Conservation (phyloP, 2,888 invertebrate genomes). For the Sepiola atlantica region DNA sequence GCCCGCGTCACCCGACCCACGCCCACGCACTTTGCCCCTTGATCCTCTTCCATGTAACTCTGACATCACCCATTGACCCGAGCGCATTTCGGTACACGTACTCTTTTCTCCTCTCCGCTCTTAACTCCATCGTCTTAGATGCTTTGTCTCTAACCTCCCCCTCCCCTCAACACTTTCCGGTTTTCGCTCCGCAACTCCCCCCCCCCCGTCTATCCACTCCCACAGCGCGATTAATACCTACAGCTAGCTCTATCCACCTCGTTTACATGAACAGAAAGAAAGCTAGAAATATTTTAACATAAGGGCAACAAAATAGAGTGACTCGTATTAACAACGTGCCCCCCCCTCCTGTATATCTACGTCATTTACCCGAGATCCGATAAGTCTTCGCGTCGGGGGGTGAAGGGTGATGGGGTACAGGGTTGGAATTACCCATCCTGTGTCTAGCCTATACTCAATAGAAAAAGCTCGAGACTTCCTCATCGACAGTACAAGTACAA, state of each 20-base stretch:
- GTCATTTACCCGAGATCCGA: background rate
- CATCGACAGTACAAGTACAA: background rate
- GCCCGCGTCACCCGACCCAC: background rate
- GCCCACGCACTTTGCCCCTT: background rate
- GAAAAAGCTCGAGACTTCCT: background rate
- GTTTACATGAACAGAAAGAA: background rate
- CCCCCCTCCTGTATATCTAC: background rate
- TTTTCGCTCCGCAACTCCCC: no score
- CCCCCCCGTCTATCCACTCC: no score
- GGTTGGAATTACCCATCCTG: background rate
- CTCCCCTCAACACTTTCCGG: background rate
- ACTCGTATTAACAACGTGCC: background rate
- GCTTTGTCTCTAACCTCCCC: background rate
- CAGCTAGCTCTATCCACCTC: background rate
- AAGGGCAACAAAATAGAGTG: background rate
- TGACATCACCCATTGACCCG: constrained; percentile 32
- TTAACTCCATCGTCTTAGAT: background rate
- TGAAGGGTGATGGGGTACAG: background rate
- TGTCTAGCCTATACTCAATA: background rate
- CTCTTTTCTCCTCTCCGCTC: background rate
- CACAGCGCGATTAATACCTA: background rate
- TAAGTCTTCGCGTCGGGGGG: background rate
- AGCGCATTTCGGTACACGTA: background rate
- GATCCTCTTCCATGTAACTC: constrained; percentile 21
- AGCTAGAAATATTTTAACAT: background rate